These are phyloP conservation scores for Ashinkailepas kermadecensis DNA, from an alignment of 2,888 invertebrate genomes.

Conservation along the genomic window DNA sequence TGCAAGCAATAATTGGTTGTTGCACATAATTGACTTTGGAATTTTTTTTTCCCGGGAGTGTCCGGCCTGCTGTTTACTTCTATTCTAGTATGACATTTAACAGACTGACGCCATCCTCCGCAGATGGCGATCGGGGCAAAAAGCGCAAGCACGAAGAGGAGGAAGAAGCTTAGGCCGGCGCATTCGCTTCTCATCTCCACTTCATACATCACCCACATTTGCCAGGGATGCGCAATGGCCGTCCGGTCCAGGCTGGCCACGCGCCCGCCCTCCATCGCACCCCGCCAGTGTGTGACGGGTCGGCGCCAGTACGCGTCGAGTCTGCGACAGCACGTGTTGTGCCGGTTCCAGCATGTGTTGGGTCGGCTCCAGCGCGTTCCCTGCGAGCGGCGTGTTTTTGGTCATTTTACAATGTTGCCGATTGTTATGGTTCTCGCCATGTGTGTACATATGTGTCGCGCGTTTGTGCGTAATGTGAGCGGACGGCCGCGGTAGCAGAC, in stretches of 20 bases:
- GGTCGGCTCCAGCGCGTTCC: too few relatives aligned
- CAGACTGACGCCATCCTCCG: too few relatives aligned
- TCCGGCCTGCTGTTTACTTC: too few relatives aligned
- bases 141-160: slow-evolving; percentile 27
- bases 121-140: slow-evolving; percentile 23
- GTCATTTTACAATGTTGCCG: slow-evolving; percentile 17
- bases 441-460: background rate
- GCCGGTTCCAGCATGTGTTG: too few relatives aligned
- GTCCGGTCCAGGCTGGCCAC: background rate
- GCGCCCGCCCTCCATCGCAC: background rate
- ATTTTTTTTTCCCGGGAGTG: too few relatives aligned
- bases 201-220: slow-evolving; percentile 4
- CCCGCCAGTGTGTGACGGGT: background rate
- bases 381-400: background rate
- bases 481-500: background rate
- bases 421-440: background rate
- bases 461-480: background rate
- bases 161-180: slow-evolving; percentile 7
- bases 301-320: too few relatives aligned
- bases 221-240: background rate
- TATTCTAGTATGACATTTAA: too few relatives aligned
- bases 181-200: background rate
- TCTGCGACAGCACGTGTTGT: too few relatives aligned
- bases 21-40: too few relatives aligned
- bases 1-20: too few relatives aligned